A percentile compares a stretch with the other conserved stretches of the same genome.
phyloP scores from a whole-genome alignment of 2,797 vertebrate species.

The Craterocephalus amniculus region DNA sequence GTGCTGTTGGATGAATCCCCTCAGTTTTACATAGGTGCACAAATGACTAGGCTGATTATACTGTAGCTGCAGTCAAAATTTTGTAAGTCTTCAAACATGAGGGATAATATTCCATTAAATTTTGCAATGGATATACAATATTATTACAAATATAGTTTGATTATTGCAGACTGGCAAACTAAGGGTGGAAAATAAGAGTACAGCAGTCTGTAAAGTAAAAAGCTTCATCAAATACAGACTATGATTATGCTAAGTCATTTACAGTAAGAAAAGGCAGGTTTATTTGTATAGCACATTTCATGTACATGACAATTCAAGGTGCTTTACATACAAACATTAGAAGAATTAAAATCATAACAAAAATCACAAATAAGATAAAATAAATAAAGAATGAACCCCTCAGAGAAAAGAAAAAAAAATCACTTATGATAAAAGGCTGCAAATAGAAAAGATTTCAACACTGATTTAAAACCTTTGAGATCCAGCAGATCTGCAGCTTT shows the following conservation, averaged over 20 bases:
- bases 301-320: too few species aligned
- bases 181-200: conserved; percentile 3
- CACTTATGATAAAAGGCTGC: too few species aligned
- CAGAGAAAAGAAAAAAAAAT: too few species aligned
- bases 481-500: too few species aligned
- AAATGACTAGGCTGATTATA: conserved; percentile 28
- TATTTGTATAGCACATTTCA: too few species aligned
- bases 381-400: too few species aligned
- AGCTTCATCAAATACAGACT: background rate
- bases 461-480: too few species aligned
- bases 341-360: too few species aligned
- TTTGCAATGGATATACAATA: background rate
- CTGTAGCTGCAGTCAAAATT: conserved; percentile 11
- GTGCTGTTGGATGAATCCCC: conserved; percentile 47
- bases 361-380: too few species aligned
- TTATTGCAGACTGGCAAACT: background rate
- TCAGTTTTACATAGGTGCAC: conserved; percentile 46
- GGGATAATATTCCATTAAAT: background rate
- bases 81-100: background rate
- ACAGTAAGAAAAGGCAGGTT: too few species aligned
- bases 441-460: too few species aligned
- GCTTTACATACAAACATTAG: too few species aligned
- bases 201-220: background rate
- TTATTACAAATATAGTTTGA: background rate
- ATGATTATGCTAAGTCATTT: conserved; percentile 13